A percentile compares a stretch with the other conserved stretches of the same genome.
Conservation (phyloP, 1,140 invertebrate genomes). For the Sitophilus oryzae region DNA sequence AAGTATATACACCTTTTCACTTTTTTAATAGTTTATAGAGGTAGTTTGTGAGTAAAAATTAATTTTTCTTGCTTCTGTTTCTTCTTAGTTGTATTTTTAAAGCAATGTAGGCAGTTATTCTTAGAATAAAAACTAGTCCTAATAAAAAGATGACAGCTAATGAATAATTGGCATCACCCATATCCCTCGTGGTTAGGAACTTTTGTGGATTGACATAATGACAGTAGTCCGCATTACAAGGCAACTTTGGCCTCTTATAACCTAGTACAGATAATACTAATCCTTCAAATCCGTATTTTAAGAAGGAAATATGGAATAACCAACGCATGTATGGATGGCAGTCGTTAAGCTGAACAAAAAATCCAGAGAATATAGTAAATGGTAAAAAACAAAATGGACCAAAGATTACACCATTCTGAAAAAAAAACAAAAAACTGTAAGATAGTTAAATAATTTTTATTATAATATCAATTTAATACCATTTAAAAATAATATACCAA, state of each 20-base stretch:
- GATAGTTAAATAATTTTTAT: too few species aligned
- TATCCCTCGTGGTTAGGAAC: conserved; percentile 66
- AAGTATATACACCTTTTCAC: too few species aligned
- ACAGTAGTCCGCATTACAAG: conserved; percentile 60
- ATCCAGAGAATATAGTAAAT: conserved; percentile 83
- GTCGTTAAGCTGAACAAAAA: conserved; percentile 80
- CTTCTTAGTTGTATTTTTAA: conserved; percentile 33
- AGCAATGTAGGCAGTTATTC: conserved; percentile 34
- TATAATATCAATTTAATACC: too few species aligned
- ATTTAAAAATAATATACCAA: too few species aligned
- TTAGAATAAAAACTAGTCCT: conserved; percentile 30
- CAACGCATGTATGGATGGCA: conserved; percentile 74
- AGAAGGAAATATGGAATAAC: conserved; percentile 81
- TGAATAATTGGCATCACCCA: conserved; percentile 61
- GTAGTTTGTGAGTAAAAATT: too few species aligned
- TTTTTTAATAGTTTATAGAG: too few species aligned
- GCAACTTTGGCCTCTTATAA: conserved; percentile 60
- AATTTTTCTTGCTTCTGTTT: conserved; percentile 17
- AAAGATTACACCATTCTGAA: conserved; percentile 75
- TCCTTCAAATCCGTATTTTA: conserved; percentile 73
- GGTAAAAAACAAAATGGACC: conserved; percentile 79
- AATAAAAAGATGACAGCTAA: conserved; percentile 37
- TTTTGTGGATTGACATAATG: conserved; percentile 63
- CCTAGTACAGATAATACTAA: conserved; percentile 57
- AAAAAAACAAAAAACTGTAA: conserved; percentile 30